phyloP scores from a whole-genome alignment of 2,113 vertebrate species.

The Hyperoodon ampullatus region DNA sequence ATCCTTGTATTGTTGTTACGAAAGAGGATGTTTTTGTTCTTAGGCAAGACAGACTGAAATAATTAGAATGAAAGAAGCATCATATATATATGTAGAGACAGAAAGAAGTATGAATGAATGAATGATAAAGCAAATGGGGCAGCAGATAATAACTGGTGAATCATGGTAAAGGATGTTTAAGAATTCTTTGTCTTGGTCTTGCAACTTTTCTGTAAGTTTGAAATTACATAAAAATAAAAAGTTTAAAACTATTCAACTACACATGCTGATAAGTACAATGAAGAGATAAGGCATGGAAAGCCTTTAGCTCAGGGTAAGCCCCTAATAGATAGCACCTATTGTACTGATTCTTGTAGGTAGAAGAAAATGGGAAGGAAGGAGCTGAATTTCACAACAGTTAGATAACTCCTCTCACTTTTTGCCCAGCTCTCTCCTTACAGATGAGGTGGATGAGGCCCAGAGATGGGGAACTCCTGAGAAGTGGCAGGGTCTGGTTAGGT shows the following conservation, averaged over 20 bases:
- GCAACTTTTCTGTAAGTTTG: not conserved
- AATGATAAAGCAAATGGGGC: not conserved
- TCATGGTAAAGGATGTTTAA: not conserved
- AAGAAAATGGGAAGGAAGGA: not conserved
- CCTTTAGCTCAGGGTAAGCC: not conserved
- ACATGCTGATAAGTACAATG: not conserved
- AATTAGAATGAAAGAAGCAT: not conserved
- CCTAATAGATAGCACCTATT: not conserved
- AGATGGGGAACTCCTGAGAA: not conserved
- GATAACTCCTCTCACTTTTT: too few relatives aligned
- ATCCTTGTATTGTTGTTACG: not conserved
- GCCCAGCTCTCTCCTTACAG: not conserved
- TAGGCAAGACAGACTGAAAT: not conserved
- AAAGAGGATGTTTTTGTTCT: not conserved
- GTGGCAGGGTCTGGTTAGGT: not conserved
- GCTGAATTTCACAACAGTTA: not conserved
- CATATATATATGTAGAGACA: not conserved
- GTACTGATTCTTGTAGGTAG: not conserved
- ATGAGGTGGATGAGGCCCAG: not conserved
- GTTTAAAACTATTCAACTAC: not conserved
- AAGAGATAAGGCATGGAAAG: not conserved
- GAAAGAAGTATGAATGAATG: not conserved
- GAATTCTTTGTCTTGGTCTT: not conserved
- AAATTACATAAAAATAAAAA: not conserved
- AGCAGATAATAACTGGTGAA: not conserved